Evolutionary conservation across 2,888 invertebrate genomes (phyloP), one percentile per base, ranked within the genome.

Genomic region (Clanis bilineata): DNA sequence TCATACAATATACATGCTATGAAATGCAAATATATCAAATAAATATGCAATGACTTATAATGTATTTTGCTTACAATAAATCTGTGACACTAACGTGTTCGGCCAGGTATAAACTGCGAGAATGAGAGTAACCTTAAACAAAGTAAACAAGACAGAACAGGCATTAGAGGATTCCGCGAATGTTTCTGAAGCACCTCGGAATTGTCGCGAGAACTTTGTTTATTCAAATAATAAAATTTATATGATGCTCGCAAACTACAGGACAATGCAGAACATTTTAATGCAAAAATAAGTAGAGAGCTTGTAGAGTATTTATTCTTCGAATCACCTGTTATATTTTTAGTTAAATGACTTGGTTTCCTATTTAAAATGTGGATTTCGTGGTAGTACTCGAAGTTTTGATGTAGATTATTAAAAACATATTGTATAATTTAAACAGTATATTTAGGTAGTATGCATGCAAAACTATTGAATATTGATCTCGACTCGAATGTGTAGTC

Each of bases 111-210:
- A 51, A 51, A 51, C 15, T 28, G 10, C 10, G 18, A 18, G 32
- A 1, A 25, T 18, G 18, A 18, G 28, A 15, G 3, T 28, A 9
- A 45, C 23, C 10, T 12, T 5, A 45, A 23, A 28, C 32, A 25
- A 15, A 15, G 18, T 18, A 28, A 51, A 51, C 51, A 32, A 51
- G 51, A 28, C 18, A 18, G 0, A 28, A 15, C 15, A 10, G 25
- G 47, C 47, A 25, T 28, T 47, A 51, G 47, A 28, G 47, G 47
- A 25, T 28, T 47, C 28, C 7, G 47, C n/a, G n/a, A n/a, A n/a
- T n/a, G n/a, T n/a, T n/a, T n/a, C n/a, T 23, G 25, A 22, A 28
- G 28, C 51, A 51, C 18, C 9, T 18, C 28, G 15, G 51, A 10
- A 32, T 51, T n/a, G 18, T 32, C 28, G 25, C 28, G 5, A 28